These are phyloP conservation scores for Phylloscopus whistleri DNA, from an alignment of 2,113 vertebrate species.

Conservation along the genomic window DNA sequence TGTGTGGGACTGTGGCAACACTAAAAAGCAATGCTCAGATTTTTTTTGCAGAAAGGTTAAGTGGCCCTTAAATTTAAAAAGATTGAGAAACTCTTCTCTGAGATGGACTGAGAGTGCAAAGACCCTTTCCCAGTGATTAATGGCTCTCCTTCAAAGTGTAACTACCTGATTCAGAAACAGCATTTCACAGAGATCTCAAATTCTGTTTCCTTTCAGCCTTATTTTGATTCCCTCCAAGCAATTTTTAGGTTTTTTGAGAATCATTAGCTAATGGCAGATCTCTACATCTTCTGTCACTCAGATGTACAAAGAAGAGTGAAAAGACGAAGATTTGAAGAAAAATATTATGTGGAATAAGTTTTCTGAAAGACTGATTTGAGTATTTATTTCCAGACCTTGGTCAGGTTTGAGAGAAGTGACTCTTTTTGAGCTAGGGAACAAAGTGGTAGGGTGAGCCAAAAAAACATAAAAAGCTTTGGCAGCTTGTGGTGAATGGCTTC, in stretches of 20 bases:
- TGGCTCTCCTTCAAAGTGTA: not conserved
- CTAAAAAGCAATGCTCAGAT: not conserved
- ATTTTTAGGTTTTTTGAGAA: not conserved
- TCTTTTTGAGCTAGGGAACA: not conserved
- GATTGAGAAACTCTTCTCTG: not conserved
- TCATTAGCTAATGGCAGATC: not conserved
- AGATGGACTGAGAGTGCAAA: not conserved
- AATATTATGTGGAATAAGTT: not conserved
- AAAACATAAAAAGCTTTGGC: not conserved
- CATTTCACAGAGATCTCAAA: not conserved
- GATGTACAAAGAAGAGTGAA: not conserved
- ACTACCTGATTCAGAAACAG: not conserved
- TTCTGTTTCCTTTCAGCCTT: not conserved
- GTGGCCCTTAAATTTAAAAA: not conserved
- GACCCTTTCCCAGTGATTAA: not conserved
- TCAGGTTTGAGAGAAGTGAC: not conserved
- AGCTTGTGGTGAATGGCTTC: not conserved
- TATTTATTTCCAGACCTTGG: not conserved
- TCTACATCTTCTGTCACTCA: not conserved
- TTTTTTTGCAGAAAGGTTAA: not conserved
- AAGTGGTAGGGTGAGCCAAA: not conserved
- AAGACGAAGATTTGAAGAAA: not conserved
- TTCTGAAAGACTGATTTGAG: not conserved
- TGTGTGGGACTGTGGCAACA: not conserved
- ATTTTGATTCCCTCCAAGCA: not conserved